Conservation (phyloP, 2,797 vertebrate genomes). For the Peromyscus eremicus region DNA sequence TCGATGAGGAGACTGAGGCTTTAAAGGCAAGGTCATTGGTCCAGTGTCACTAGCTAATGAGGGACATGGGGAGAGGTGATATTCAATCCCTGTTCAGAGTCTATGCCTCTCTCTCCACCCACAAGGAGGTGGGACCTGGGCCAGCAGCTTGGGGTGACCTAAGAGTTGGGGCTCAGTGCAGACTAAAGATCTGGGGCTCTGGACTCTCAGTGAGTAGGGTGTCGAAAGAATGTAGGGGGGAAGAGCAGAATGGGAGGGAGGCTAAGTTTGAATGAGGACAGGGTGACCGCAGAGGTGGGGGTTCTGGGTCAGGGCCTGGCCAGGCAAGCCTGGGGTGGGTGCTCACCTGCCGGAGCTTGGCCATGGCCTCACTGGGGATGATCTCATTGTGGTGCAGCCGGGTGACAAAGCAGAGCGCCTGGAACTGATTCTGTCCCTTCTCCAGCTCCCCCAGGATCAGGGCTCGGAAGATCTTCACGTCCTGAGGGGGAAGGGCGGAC, state of each 20-base stretch:
- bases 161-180: neutral
- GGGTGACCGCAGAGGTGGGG: neutral
- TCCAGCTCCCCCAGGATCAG: slow-evolving; percentile 98
- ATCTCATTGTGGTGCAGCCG: slow-evolving; percentile 96
- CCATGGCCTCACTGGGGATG: slow-evolving; percentile 99
- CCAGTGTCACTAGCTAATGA: neutral
- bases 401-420: slow-evolving; percentile 96
- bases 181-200: neutral
- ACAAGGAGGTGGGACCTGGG: neutral
- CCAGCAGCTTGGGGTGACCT: neutral
- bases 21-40: neutral
- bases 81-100: too few relatives aligned
- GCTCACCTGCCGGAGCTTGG: slow-evolving; percentile 96
- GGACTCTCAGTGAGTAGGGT: neutral
- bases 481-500: slow-evolving; percentile 85
- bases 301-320: neutral
- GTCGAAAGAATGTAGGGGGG: neutral
- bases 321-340: neutral
- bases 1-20: neutral
- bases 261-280: neutral
- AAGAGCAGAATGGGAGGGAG: neutral
- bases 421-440: slow-evolving; percentile 98
- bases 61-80: neutral
- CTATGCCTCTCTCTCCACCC: neutral
- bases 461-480: slow-evolving; percentile 98